These are phyloP conservation scores for Procavia capensis DNA, from an alignment of 2,113 vertebrate genomes.

Conservation along the genomic window DNA sequence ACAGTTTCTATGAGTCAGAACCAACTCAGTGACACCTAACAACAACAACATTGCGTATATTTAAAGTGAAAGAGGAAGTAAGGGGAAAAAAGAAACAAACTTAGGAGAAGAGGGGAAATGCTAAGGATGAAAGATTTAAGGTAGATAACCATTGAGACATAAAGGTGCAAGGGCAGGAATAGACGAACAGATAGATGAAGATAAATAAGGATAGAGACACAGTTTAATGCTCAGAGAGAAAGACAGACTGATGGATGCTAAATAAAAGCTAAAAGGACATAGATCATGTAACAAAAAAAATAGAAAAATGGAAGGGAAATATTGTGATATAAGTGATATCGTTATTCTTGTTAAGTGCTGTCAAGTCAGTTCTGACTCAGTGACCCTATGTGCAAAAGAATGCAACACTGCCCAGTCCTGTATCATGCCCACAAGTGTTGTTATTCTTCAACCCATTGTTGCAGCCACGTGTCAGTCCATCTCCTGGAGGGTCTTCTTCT, in stretches of 20 bases:
- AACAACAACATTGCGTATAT: not conserved
- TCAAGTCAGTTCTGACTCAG: no score
- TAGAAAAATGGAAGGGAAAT: not conserved
- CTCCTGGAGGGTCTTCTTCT: no score
- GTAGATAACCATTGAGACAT: not conserved
- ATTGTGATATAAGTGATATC: no score
- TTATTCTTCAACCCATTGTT: no score
- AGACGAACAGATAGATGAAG: not conserved
- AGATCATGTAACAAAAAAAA: not conserved
- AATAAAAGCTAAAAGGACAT: slow-evolving; percentile 29
- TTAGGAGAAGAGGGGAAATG: not conserved
- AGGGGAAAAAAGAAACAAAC: not conserved
- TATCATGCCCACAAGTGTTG: no score
- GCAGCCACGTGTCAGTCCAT: no score
- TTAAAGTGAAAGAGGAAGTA: not conserved
- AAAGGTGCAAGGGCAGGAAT: not conserved
- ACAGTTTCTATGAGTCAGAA: no score
- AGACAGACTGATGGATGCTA: not conserved
- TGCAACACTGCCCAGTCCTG: no score
- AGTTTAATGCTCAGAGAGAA: not conserved
- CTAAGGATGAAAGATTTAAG: slow-evolving; percentile 25
- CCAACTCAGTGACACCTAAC: no score
- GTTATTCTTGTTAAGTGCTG: no score
- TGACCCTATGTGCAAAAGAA: no score
- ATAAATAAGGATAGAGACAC: not conserved